These are phyloP conservation scores for Percina caprodes DNA, from an alignment of 2,113 vertebrate species.

Conservation along the genomic window DNA sequence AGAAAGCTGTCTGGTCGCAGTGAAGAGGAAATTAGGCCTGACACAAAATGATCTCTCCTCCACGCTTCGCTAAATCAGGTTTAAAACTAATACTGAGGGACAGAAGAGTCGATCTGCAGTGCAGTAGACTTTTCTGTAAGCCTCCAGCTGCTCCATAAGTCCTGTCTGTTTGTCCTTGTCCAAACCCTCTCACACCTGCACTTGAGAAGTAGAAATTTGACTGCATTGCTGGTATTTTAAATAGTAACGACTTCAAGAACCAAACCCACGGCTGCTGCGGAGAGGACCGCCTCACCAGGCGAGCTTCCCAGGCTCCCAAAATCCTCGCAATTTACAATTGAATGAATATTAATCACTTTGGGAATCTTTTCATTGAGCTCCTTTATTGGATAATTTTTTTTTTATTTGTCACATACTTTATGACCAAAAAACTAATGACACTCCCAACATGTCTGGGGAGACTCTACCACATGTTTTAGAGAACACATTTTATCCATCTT, in stretches of 20 bases:
- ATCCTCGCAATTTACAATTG: background rate
- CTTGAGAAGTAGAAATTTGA: background rate
- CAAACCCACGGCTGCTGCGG: too few species aligned
- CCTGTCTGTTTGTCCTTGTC: conserved; percentile 16
- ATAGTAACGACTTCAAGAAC: background rate
- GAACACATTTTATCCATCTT: background rate
- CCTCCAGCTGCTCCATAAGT: conserved; percentile 16
- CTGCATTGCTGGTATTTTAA: background rate
- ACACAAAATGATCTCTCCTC: conserved; percentile 53
- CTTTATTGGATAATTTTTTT: background rate
- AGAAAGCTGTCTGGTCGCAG: background rate
- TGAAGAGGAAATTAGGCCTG: conserved; percentile 53
- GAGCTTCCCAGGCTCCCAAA: too few species aligned
- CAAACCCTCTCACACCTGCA: conserved; percentile 10
- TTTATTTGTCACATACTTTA: background rate
- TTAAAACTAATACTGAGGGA: conserved; percentile 52
- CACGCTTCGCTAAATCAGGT: conserved; percentile 43
- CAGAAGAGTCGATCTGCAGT: conserved; percentile 35
- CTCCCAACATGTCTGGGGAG: too few species aligned
- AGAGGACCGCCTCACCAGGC: too few species aligned
- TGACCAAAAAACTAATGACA: background rate
- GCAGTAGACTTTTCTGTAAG: conserved; percentile 11
- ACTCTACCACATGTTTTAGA: background rate
- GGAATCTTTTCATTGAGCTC: background rate
- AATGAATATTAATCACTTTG: background rate